A percentile compares a stretch with the other conserved stretches of the same genome.
Conservation (phyloP, 2,113 vertebrate species). For the Puma concolor region DNA sequence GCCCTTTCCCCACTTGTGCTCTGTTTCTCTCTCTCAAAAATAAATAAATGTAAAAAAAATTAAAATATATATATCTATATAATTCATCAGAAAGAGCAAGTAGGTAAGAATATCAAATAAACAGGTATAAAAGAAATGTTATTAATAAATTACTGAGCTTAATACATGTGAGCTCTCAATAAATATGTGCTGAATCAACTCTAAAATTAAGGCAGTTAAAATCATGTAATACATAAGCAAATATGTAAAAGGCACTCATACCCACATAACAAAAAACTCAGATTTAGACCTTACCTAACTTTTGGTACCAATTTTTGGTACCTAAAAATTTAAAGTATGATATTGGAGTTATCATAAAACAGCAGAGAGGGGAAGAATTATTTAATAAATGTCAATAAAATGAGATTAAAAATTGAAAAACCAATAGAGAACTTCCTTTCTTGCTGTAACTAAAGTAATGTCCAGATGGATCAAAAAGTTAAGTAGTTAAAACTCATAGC, state of each 20-base stretch:
- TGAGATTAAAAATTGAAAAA: not conserved
- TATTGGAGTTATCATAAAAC: not conserved
- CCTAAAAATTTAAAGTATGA: not conserved
- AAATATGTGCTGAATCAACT: not conserved
- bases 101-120: not conserved
- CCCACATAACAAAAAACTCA: constrained; percentile 9
- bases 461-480: not conserved
- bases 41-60: not conserved
- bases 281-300: not conserved
- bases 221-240: not conserved
- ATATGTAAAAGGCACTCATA: not conserved
- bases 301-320: not conserved
- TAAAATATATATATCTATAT: not conserved
- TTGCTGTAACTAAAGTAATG: not conserved
- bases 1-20: no score
- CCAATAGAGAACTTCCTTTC: not conserved
- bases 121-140: not conserved
- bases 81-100: not conserved
- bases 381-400: not conserved
- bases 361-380: not conserved
- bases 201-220: not conserved
- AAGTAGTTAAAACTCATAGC: not conserved
- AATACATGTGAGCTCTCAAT: not conserved
- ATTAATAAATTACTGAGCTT: not conserved
- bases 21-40: no score